These are phyloP conservation scores for Crossocerus cetratus DNA, from an alignment of 2,888 invertebrate species.

Conservation along the genomic window DNA sequence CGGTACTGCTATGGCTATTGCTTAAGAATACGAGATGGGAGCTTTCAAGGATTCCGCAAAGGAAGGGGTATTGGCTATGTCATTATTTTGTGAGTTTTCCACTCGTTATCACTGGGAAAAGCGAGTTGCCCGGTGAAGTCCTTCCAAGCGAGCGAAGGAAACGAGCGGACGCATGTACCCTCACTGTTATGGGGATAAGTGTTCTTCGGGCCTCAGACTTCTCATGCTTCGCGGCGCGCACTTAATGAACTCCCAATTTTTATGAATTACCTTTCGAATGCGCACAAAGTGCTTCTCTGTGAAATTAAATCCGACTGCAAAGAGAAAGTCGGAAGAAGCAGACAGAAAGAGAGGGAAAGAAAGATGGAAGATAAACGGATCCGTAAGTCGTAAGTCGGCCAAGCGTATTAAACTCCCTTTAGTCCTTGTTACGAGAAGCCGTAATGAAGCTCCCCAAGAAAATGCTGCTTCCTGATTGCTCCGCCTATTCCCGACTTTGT, in stretches of 20 bases:
- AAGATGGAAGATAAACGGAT: slow-evolving; percentile 15
- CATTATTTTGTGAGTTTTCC: slow-evolving; percentile 39
- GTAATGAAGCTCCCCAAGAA: slow-evolving; percentile 9
- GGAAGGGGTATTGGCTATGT: slow-evolving; percentile 11
- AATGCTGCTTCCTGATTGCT: not conserved
- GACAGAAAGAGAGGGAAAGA: not conserved
- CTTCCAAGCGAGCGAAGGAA: not conserved
- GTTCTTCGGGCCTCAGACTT: no score
- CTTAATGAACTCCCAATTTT: slow-evolving; percentile 38
- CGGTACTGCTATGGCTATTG: slow-evolving; percentile 18
- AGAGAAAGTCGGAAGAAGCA: no score
- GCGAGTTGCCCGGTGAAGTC: not conserved
- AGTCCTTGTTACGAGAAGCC: slow-evolving; percentile 9
- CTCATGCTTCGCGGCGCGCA: no score
- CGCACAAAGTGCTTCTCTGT: slow-evolving; percentile 3
- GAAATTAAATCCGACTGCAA: slow-evolving; percentile 7
- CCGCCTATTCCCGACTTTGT: slow-evolving; percentile 1
- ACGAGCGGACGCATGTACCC: no score
- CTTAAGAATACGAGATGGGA: slow-evolving; percentile 42
- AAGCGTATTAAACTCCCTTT: slow-evolving; percentile 18
- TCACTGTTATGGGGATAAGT: no score
- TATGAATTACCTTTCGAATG: slow-evolving; percentile 33
- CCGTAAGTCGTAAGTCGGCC: not conserved
- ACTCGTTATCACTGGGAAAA: slow-evolving; percentile 19
- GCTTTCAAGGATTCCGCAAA: slow-evolving; percentile 33